Percentiles rank a stretch among this genome's conserved stretches.
Conservation (phyloP, 1,140 invertebrate species). For the Mycetomoellerius zeteki region DNA sequence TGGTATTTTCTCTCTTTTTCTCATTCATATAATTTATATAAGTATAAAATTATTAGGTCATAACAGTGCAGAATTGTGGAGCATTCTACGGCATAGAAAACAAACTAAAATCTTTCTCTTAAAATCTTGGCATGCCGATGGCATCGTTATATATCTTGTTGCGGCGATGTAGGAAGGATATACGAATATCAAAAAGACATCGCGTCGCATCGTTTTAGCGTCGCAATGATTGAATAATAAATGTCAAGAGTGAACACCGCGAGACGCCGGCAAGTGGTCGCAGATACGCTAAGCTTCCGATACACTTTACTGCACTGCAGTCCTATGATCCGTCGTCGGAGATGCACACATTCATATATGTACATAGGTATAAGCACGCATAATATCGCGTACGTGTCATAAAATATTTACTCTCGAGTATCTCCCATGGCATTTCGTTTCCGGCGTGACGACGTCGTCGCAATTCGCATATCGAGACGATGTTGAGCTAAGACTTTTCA, state of each 20-base stretch:
- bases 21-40: no score
- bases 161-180: background rate
- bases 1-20: background rate
- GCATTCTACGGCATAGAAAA: background rate
- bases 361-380: slow-evolving; percentile 18
- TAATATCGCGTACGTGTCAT: slow-evolving; percentile 61
- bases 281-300: slow-evolving; percentile 81
- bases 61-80: background rate
- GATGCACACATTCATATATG: slow-evolving; percentile 3
- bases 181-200: slow-evolving; percentile 27
- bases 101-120: slow-evolving; percentile 16
- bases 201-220: slow-evolving; percentile 36
- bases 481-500: background rate
- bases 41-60: background rate
- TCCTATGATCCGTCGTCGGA: slow-evolving; percentile 30
- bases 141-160: slow-evolving; percentile 1
- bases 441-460: slow-evolving; percentile 42
- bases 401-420: slow-evolving; percentile 67
- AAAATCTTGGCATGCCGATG: slow-evolving; percentile 38
- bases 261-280: slow-evolving; percentile 78
- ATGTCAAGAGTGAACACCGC: slow-evolving; percentile 74
- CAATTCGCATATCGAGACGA: background rate
- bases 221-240: slow-evolving; percentile 82
- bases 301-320: slow-evolving; percentile 83
- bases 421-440: slow-evolving; percentile 49